Conservation (phyloP, 2,113 vertebrate genomes). For the Cebidichthys violaceus region DNA sequence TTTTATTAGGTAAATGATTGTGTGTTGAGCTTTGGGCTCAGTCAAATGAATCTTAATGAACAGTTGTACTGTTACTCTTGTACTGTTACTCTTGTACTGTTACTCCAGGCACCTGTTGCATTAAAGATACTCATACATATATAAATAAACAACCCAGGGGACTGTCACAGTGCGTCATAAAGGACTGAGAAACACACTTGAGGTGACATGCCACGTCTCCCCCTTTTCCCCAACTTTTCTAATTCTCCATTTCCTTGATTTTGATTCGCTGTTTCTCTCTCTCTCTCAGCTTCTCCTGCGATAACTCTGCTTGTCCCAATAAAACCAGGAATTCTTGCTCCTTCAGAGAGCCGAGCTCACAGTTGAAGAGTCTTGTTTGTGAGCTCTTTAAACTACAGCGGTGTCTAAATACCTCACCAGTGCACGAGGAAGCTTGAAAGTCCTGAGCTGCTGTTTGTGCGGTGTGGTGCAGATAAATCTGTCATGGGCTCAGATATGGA, state of each 20-base stretch:
- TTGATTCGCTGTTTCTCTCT: not conserved
- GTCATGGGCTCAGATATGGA: slow-evolving; percentile 49
- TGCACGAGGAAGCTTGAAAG: slow-evolving; percentile 35
- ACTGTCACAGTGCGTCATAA: not conserved
- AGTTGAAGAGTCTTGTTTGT: slow-evolving; percentile 44
- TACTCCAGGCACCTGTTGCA: too few relatives aligned
- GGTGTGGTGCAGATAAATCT: slow-evolving; percentile 68
- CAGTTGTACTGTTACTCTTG: not conserved
- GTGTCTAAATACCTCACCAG: slow-evolving; percentile 40
- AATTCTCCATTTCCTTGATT: not conserved
- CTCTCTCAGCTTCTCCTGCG: not conserved
- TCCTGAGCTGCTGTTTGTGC: slow-evolving; percentile 38
- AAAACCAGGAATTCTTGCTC: slow-evolving; percentile 35
- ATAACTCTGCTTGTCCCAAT: not conserved
- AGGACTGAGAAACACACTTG: not conserved
- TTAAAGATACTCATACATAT: too few relatives aligned
- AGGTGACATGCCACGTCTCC: not conserved
- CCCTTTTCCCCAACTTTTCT: not conserved
- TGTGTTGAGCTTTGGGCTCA: not conserved
- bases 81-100: too few relatives aligned
- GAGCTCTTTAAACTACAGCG: slow-evolving; percentile 45
- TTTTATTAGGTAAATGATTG: too few relatives aligned
- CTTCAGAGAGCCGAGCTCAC: slow-evolving; percentile 13
- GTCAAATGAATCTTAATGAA: not conserved
- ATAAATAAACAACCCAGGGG: too few relatives aligned